Conservation (phyloP, 2,888 invertebrate species). For the Beris chalybata region DNA sequence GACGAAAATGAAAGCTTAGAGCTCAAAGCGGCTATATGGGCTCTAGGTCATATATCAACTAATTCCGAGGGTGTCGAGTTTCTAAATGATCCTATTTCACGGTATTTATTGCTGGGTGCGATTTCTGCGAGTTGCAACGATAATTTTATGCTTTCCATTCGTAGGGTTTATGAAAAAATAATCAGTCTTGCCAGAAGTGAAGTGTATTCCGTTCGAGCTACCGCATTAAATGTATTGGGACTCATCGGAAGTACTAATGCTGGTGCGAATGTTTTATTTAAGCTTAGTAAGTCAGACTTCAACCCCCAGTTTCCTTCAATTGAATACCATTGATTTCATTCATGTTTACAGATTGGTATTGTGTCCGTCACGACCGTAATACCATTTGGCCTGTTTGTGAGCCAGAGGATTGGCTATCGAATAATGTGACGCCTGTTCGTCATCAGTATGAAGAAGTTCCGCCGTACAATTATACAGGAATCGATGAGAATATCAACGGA, state of each 20-base stretch:
- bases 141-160: not conserved
- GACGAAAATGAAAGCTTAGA: slow-evolving; percentile 73
- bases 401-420: slow-evolving; percentile 63
- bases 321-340: not conserved
- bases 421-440: slow-evolving; percentile 55
- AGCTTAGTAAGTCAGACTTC: slow-evolving; percentile 61
- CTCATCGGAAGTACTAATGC: slow-evolving; percentile 80
- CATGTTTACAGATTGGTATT: slow-evolving; percentile 64
- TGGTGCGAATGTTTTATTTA: slow-evolving; percentile 77
- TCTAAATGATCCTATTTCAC: slow-evolving; percentile 59
- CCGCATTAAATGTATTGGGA: slow-evolving; percentile 86
- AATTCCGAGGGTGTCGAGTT: slow-evolving; percentile 75
- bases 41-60: slow-evolving; percentile 79
- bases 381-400: slow-evolving; percentile 76
- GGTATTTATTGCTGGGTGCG: slow-evolving; percentile 42
- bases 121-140: slow-evolving; percentile 31
- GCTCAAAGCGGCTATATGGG: slow-evolving; percentile 89
- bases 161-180: slow-evolving; percentile 54
- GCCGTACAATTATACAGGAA: slow-evolving; percentile 52
- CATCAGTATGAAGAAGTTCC: slow-evolving; percentile 55
- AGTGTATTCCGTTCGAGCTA: slow-evolving; percentile 86
- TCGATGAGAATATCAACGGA: slow-evolving; percentile 54
- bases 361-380: slow-evolving; percentile 75
- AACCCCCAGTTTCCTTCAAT: not conserved
- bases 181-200: slow-evolving; percentile 76